Conservation (phyloP, 2,113 vertebrate genomes). For the Periophthalmus modestus region DNA sequence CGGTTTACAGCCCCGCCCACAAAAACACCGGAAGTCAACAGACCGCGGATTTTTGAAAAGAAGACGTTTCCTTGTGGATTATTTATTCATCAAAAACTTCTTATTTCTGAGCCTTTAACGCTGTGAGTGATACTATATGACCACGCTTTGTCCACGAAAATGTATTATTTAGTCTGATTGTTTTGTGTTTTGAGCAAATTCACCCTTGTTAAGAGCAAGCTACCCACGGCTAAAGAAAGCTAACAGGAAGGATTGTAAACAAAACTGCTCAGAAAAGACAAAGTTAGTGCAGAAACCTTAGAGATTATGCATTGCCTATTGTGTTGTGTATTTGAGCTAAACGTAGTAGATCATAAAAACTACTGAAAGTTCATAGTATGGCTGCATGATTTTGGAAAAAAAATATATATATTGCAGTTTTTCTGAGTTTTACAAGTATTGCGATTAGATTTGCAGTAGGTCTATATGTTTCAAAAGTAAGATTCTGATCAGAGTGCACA, state of each 20-base stretch:
- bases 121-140: slow-evolving; percentile 29
- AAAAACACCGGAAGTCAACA: not conserved
- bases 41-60: slow-evolving; percentile 66
- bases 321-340: not conserved
- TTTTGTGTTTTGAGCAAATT: not conserved
- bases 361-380: not conserved
- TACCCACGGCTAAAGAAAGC: not conserved
- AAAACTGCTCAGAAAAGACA: not conserved
- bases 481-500: no score
- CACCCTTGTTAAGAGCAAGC: not conserved
- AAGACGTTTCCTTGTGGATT: not conserved
- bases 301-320: not conserved
- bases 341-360: not conserved
- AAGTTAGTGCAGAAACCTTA: not conserved
- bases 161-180: not conserved
- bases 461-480: no score
- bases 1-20: slow-evolving; percentile 17
- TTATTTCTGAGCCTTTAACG: no score
- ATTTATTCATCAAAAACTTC: not conserved
- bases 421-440: no score
- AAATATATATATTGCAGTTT: no score
- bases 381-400: no score
- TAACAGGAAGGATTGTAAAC: not conserved
- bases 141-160: fast-evolving
- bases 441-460: no score